Percentiles rank a stretch among this genome's conserved stretches.
Conservation (phyloP, 1,140 invertebrate species). For the roundworm (Caenorhabditis elegans) region DNA sequence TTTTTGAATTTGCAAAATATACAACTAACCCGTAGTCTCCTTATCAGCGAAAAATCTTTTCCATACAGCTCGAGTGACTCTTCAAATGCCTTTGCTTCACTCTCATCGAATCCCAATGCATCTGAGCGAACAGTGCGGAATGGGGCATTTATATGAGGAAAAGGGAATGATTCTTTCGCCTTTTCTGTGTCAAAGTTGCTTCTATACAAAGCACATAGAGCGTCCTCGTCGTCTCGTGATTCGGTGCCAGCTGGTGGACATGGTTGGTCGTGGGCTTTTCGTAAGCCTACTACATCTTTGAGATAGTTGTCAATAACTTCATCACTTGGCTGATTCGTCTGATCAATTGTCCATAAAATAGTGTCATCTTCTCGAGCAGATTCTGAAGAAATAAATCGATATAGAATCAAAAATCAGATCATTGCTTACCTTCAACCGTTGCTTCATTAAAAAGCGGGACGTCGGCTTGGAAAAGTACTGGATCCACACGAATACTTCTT, state of each 20-base stretch:
- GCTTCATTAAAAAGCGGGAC: not conserved
- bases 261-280: not conserved
- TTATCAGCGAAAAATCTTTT: slow-evolving; percentile 20
- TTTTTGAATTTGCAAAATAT: not conserved
- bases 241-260: not conserved
- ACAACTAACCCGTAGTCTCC: not conserved
- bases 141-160: slow-evolving; percentile 19
- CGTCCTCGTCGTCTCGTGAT: slow-evolving; percentile 29
- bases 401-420: too few species aligned
- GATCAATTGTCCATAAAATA: not conserved
- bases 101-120: slow-evolving; percentile 10
- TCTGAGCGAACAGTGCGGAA: slow-evolving; percentile 21
- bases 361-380: too few species aligned
- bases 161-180: slow-evolving; percentile 16
- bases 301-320: slow-evolving; percentile 4
- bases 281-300: not conserved
- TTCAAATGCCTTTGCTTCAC: not conserved
- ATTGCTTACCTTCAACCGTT: not conserved
- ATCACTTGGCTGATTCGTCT: not conserved
- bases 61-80: not conserved
- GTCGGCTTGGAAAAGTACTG: not conserved
- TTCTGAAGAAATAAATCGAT: too few species aligned
- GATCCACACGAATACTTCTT: not conserved
- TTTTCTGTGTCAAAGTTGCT: slow-evolving; percentile 4
- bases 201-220: slow-evolving; percentile 20